Evolutionary conservation across 1,140 invertebrate species (phyloP).

Genomic region (Agraylea sexmaculata): DNA sequence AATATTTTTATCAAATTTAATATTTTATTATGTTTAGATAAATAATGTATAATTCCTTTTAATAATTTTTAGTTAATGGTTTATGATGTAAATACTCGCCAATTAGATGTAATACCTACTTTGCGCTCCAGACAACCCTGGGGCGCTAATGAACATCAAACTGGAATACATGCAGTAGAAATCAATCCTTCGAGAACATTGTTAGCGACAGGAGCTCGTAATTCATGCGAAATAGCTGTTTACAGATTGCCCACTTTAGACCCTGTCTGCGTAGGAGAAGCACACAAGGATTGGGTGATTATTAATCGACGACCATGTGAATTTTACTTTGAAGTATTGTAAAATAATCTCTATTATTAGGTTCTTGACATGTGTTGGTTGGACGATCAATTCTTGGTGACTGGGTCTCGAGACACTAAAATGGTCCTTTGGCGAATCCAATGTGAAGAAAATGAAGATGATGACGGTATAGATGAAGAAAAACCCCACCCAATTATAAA

Average conservation of each 20-base stretch:
- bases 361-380: constrained; percentile 90
- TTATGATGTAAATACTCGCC: constrained; percentile 65
- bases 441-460: constrained; percentile 18
- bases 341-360: constrained; percentile 22
- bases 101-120: constrained; percentile 76
- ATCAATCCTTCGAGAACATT: constrained; percentile 87
- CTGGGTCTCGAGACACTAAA: constrained; percentile 82
- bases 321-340: too few species aligned
- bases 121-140: constrained; percentile 50
- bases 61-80: constrained; percentile 59
- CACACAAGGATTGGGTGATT: constrained; percentile 82
- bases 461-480: constrained; percentile 5
- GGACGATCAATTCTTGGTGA: constrained; percentile 90
- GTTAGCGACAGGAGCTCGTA: constrained; percentile 83
- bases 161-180: constrained; percentile 87
- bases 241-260: constrained; percentile 88
- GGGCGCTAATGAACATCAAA: constrained; percentile 53
- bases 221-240: constrained; percentile 87
- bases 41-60: too few species aligned
- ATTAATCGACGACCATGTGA: too few species aligned
- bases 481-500: constrained; percentile 7
- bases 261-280: constrained; percentile 90
- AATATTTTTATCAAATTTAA: background rate
- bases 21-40: background rate
- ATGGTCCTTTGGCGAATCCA: constrained; percentile 65